phyloP scores from a whole-genome alignment of 1,140 invertebrate genomes.

The Drosophila watanabei region DNA sequence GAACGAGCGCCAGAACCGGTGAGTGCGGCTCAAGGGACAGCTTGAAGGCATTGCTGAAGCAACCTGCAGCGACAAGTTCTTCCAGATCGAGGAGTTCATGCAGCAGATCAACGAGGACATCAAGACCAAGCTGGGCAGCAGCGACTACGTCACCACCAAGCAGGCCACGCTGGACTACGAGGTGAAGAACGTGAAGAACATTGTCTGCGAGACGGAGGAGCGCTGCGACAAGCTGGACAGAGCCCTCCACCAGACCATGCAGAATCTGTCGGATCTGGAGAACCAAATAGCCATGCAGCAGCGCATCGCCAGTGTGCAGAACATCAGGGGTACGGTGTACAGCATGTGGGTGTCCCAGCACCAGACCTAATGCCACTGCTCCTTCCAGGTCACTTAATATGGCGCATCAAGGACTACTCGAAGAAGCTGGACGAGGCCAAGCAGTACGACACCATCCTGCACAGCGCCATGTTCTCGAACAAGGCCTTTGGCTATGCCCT shows the following conservation, averaged over 20 bases:
- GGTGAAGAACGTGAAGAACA: slow-evolving; percentile 81
- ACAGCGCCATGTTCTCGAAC: slow-evolving; percentile 89
- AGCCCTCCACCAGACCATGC: slow-evolving; percentile 70
- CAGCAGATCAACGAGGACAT: slow-evolving; percentile 72
- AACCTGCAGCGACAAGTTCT: slow-evolving; percentile 69
- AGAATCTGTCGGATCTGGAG: slow-evolving; percentile 75
- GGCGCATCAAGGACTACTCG: slow-evolving; percentile 89
- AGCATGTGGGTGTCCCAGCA: accelerated
- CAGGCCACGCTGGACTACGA: slow-evolving; percentile 80
- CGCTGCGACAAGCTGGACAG: slow-evolving; percentile 80
- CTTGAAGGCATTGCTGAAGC: not conserved
- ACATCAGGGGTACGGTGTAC: slow-evolving; percentile 60
- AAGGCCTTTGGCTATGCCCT: slow-evolving; percentile 90
- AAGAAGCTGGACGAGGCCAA: slow-evolving; percentile 89
- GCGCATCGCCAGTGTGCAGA: slow-evolving; percentile 70
- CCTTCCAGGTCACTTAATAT: slow-evolving; percentile 87
- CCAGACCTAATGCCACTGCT: not conserved
- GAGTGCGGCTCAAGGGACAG: slow-evolving; percentile 1
- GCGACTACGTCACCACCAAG: slow-evolving; percentile 63
- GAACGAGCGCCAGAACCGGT: slow-evolving; percentile 70
- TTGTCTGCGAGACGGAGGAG: slow-evolving; percentile 83
- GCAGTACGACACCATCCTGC: slow-evolving; percentile 87
- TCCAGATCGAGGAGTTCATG: slow-evolving; percentile 77
- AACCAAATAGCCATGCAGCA: slow-evolving; percentile 80
- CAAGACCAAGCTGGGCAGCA: slow-evolving; percentile 65